These are phyloP conservation scores for Temnopleurus reevesii DNA, from an alignment of 53 echinoderm and acorn worm genomes.

Conservation along the genomic window DNA sequence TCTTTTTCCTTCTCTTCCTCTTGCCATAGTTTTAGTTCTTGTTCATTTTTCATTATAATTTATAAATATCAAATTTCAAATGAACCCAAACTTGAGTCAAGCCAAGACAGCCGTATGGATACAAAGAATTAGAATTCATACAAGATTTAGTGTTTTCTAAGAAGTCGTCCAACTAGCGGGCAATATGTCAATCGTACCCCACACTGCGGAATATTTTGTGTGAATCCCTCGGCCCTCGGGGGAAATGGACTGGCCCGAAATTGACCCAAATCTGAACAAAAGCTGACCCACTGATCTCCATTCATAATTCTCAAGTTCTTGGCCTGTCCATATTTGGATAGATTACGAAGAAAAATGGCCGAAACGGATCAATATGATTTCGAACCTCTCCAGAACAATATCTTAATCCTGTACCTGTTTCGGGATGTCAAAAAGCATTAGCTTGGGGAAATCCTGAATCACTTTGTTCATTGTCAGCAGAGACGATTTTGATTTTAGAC, in stretches of 20 bases:
- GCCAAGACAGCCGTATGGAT: not conserved
- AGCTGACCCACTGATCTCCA: not conserved
- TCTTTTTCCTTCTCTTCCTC: too few species aligned
- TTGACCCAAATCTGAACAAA: not conserved
- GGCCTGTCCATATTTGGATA: not conserved
- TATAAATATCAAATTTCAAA: too few species aligned
- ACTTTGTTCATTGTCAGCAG: too few species aligned
- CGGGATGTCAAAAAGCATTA: too few species aligned
- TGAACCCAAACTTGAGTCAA: too few species aligned
- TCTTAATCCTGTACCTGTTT: not conserved
- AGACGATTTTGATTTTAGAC: too few species aligned
- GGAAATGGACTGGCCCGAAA: not conserved
- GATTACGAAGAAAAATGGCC: constrained; percentile 1
- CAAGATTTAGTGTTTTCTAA: not conserved
- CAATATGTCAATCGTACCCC: not conserved
- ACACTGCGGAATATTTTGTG: not conserved
- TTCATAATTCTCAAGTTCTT: not conserved
- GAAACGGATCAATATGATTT: not conserved
- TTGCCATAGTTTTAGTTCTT: too few species aligned
- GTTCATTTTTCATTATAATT: too few species aligned
- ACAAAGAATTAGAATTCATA: not conserved
- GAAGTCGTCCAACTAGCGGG: not conserved
- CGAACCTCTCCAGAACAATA: not conserved
- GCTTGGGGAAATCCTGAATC: too few species aligned
- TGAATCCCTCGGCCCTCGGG: not conserved